Base-by-base conservation (phyloP, 2,113 vertebrate species). In the Malurus cyaneus region DNA sequence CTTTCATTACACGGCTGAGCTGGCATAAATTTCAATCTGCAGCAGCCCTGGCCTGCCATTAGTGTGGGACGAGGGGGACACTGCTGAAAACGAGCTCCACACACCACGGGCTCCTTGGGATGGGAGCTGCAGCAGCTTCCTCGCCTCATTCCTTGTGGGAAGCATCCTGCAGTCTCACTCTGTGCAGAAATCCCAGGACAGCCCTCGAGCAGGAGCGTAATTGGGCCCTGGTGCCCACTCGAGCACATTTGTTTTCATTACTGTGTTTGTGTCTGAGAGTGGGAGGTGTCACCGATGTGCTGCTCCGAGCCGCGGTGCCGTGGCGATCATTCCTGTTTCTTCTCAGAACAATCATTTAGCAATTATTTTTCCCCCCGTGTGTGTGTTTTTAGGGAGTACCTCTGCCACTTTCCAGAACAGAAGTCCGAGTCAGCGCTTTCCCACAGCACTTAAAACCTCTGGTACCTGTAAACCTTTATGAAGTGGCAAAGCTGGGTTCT, bases 181-280 rank as follows among this genome's bases (percentile, higher is more conserved):
- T 2, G 9, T 8, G 67, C 85, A 86, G 29, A 69, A 71, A 46
- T 93, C 88, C 91, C 95, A 89, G 25, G 56, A 66, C 62, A 94
- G 78, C 52, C 91, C 82, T 72, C 32, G 73, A 81, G 70, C 84
- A 92, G 96, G 61, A 56, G 44, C 34, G 24, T 25, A 86, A 79
- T n/a, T 76, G 78, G 73, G 61, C 93, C 74, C 88, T 31, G 62
- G 74, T 65, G 92, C 72, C 47, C 92, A 76, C 29, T 88, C 79
- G 12, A 78, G 71, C 64, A 64, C 53, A 50, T 91, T 92, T 94
- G 80, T 89, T 91, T 88, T 72, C 94, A 93, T 95, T 92, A 52
- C 77, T 5, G 3, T 34, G 36, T 46, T 83, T 89, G 5, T 69
- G 11, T 42, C 64, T 61, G 6, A 34, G 36, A 73, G 86, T 59